These are phyloP conservation scores for Tipula vernalis DNA, from an alignment of 2,888 invertebrate species.

Conservation along the genomic window DNA sequence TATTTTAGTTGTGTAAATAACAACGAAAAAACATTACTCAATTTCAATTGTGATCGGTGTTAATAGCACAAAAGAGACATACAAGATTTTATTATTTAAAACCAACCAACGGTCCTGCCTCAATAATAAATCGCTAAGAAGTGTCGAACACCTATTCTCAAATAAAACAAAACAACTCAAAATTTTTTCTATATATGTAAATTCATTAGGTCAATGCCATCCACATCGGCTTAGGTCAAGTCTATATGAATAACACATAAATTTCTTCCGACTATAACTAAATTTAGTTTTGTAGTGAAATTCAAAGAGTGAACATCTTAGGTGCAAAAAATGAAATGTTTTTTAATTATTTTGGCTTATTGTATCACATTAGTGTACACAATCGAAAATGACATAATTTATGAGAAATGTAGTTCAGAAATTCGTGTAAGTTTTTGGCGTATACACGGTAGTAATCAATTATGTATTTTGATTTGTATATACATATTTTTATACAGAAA, in stretches of 20 bases:
- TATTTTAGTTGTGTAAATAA: background rate
- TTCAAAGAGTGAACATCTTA: background rate
- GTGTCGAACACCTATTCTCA: background rate
- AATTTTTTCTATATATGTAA: background rate
- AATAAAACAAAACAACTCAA: background rate
- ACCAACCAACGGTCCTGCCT: background rate
- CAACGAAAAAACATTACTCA: background rate
- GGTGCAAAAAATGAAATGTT: background rate
- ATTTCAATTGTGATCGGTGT: background rate
- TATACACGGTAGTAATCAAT: background rate
- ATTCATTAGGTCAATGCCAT: background rate
- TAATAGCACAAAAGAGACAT: background rate
- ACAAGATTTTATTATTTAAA: background rate
- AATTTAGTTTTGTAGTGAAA: background rate
- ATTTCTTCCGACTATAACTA: background rate
- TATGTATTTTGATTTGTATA: background rate
- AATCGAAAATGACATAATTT: background rate
- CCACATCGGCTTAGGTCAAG: background rate
- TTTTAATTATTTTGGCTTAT: background rate
- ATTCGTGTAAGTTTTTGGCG: background rate
- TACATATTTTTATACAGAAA: background rate
- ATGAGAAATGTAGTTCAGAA: background rate
- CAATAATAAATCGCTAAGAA: background rate
- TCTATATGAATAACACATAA: background rate
- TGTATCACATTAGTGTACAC: background rate